These are phyloP conservation scores for Timema cristinae DNA, from an alignment of 2,888 invertebrate genomes.

Conservation along the genomic window DNA sequence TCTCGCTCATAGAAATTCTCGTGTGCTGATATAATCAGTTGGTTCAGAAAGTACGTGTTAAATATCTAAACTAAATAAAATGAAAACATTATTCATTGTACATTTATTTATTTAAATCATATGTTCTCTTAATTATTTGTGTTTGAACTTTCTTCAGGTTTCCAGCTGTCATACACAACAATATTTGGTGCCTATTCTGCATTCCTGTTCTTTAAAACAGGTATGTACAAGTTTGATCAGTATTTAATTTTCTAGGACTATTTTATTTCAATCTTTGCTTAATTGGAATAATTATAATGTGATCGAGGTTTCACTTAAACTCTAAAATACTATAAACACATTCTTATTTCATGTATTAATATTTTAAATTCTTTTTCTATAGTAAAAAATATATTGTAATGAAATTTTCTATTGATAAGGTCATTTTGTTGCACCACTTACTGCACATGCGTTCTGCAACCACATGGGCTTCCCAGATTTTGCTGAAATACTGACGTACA, in stretches of 20 bases:
- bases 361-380: background rate
- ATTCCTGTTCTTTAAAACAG: conserved; percentile 84
- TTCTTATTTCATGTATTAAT: background rate
- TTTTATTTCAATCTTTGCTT: background rate
- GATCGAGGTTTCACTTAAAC: background rate
- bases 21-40: no score
- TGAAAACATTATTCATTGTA: no score
- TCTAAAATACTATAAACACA: no score
- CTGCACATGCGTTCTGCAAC: conserved; percentile 93
- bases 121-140: conserved; percentile 31
- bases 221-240: conserved; percentile 43
- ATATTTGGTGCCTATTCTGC: conserved; percentile 93
- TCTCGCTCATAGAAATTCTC: no score
- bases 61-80: no score
- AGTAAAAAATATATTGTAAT: conserved; percentile 8
- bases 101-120: background rate
- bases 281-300: background rate
- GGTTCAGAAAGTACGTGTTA: no score
- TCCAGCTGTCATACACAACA: conserved; percentile 88
- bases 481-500: conserved; percentile 60
- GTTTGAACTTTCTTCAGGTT: conserved; percentile 52
- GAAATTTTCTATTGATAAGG: conserved; percentile 51
- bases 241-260: background rate
- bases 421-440: conserved; percentile 80
- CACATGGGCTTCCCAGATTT: conserved; percentile 95